These are phyloP conservation scores for Nylanderia fulva DNA, from an alignment of 1,140 invertebrate species.

Conservation along the genomic window DNA sequence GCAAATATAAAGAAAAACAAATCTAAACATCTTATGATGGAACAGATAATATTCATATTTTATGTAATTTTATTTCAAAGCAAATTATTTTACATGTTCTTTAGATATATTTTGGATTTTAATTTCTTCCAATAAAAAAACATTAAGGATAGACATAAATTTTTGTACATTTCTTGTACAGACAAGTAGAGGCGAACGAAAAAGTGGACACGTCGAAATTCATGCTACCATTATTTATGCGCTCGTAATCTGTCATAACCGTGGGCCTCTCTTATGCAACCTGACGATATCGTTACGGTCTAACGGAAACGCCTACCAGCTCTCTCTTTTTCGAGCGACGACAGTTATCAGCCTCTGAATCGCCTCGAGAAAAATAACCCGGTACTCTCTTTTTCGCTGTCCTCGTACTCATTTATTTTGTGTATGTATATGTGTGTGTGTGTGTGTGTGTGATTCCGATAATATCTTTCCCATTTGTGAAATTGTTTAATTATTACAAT, in stretches of 20 bases:
- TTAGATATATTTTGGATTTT: not conserved
- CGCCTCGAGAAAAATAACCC: slow-evolving; percentile 53
- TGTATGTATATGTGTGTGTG: not conserved
- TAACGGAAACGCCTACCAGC: slow-evolving; percentile 70
- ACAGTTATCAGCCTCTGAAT: slow-evolving; percentile 70
- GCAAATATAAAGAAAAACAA: not conserved
- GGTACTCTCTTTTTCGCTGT: not conserved
- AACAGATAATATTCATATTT: not conserved
- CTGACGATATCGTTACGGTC: slow-evolving; percentile 77
- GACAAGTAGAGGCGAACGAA: slow-evolving; percentile 36
- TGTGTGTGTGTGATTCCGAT: not conserved
- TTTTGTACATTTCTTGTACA: slow-evolving; percentile 20
- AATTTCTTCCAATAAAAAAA: not conserved
- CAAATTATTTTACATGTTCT: not conserved
- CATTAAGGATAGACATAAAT: not conserved
- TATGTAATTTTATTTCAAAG: not conserved
- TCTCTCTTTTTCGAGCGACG: slow-evolving; percentile 45
- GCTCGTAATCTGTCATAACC: slow-evolving; percentile 78
- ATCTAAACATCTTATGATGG: not conserved
- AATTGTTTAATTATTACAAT: slow-evolving; percentile 2
- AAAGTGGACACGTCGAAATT: slow-evolving; percentile 65
- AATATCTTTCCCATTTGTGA: not conserved
- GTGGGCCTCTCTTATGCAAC: slow-evolving; percentile 70
- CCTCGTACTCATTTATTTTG: not conserved
- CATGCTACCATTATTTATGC: slow-evolving; percentile 72